phyloP scores from a whole-genome alignment of 2,888 invertebrate species.

The Ashinkailepas kermadecensis region DNA sequence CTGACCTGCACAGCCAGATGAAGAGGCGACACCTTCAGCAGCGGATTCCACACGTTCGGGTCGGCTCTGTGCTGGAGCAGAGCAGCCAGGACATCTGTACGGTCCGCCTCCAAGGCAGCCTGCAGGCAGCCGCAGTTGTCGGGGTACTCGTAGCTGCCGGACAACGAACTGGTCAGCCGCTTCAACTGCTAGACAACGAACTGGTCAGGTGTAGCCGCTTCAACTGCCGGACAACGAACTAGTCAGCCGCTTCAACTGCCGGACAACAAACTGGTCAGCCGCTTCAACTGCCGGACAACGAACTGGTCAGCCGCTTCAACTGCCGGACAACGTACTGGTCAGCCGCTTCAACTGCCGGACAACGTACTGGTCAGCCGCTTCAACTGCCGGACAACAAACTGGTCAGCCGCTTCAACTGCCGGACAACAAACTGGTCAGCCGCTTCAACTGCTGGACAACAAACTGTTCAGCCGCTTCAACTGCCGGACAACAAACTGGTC shows the following conservation, averaged over 20 bases:
- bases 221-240: neutral
- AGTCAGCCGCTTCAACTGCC: neutral
- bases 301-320: neutral
- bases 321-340: too few relatives aligned
- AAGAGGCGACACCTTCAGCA: neutral
- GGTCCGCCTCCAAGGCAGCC: neutral
- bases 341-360: too few relatives aligned
- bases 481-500: neutral
- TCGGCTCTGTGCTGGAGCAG: neutral
- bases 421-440: neutral
- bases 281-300: neutral
- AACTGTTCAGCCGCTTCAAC: too few relatives aligned
- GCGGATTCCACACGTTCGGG: constrained; percentile 7
- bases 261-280: too few relatives aligned
- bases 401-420: too few relatives aligned
- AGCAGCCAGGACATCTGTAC: neutral
- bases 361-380: neutral
- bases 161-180: neutral
- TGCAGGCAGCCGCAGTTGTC: neutral
- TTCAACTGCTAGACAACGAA: too few relatives aligned
- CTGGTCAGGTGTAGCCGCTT: too few relatives aligned
- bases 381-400: too few relatives aligned
- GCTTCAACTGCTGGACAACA: too few relatives aligned
- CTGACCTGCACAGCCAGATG: neutral
- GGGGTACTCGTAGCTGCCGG: neutral